These are phyloP conservation scores for Sphaerophoria taeniata DNA, from an alignment of 2,888 invertebrate species.

Conservation along the genomic window DNA sequence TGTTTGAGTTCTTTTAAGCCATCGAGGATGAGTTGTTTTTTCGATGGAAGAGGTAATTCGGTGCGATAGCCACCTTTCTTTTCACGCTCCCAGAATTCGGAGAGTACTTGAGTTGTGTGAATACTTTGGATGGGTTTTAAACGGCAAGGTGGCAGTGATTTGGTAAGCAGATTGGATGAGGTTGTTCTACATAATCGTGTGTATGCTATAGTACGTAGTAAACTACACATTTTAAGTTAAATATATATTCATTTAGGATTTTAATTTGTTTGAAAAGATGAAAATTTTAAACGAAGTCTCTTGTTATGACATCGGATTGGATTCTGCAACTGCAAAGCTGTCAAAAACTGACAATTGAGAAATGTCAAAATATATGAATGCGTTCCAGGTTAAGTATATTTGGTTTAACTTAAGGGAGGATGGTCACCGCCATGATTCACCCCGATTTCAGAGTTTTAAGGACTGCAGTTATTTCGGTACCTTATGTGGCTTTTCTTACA, in stretches of 20 bases:
- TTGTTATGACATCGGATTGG: constrained; percentile 6
- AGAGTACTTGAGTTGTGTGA: constrained; percentile 79
- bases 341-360: neutral
- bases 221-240: constrained; percentile 45
- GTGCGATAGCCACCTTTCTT: constrained; percentile 82
- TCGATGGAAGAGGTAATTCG: constrained; percentile 80
- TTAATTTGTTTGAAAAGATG: neutral
- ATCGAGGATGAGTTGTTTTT: constrained; percentile 85
- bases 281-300: neutral
- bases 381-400: no score
- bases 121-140: constrained; percentile 55
- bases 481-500: no score
- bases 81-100: constrained; percentile 82
- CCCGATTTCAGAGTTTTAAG: no score
- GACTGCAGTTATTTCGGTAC: no score
- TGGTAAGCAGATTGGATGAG: constrained; percentile 5
- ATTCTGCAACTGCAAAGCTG: neutral
- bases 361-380: neutral
- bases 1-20: constrained; percentile 87
- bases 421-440: no score
- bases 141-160: constrained; percentile 4
- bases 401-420: no score
- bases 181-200: constrained; percentile 10
- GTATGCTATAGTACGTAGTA: constrained; percentile 31
- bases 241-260: constrained; percentile 36